A percentile compares a stretch with the other conserved stretches of the same genome.
These are phyloP conservation scores for Bubo bubo DNA, from an alignment of 2,113 vertebrate genomes.

Conservation along the genomic window DNA sequence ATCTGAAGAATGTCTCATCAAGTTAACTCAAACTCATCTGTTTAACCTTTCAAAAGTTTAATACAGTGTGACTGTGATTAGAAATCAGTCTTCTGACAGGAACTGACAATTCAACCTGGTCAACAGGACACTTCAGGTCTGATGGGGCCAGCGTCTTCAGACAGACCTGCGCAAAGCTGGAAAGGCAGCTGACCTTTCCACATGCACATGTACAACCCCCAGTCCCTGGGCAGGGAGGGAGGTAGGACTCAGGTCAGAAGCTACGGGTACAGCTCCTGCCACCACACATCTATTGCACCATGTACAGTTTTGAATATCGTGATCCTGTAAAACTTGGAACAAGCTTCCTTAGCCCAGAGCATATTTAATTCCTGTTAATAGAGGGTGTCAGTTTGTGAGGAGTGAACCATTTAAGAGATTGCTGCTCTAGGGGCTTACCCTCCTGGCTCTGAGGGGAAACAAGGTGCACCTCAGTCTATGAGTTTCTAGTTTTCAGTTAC, in stretches of 20 bases:
- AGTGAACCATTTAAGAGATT: not conserved
- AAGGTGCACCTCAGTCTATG: not conserved
- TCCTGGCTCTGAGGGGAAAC: not conserved
- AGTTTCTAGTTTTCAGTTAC: not conserved
- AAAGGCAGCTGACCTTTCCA: not conserved
- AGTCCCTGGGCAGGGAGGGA: not conserved
- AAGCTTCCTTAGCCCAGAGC: not conserved
- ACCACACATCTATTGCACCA: not conserved
- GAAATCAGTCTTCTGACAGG: not conserved
- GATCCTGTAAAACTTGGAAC: not conserved
- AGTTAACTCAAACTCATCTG: slow-evolving; percentile 8
- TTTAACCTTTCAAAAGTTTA: slow-evolving; percentile 43
- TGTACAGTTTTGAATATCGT: not conserved
- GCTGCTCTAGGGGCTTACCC: not conserved
- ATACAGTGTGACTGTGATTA: not conserved
- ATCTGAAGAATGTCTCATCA: slow-evolving; percentile 52
- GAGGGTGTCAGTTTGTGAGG: not conserved
- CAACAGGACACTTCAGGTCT: not conserved
- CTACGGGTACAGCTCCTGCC: not conserved
- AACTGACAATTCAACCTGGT: not conserved
- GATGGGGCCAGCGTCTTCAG: not conserved
- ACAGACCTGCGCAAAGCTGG: not conserved
- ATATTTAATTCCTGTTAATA: not conserved
- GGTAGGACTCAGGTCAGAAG: too few species aligned
- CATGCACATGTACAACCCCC: rapidly evolving